Evolutionary conservation across 2,113 vertebrate species (phyloP).

Genomic region (Holacanthus passer): DNA sequence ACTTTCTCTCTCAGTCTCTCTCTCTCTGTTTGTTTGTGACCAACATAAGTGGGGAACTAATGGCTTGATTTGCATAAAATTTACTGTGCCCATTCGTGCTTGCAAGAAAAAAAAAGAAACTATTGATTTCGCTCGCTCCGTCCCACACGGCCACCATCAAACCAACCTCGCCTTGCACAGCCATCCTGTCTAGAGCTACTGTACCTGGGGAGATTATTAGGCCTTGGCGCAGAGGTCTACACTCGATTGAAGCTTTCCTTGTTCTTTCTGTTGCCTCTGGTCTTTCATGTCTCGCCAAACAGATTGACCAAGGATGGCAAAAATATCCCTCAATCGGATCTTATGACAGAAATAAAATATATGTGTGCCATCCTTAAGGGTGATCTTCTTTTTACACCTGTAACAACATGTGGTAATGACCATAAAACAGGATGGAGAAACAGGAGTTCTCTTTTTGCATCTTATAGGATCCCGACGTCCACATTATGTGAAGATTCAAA

Average conservation of each 20-base stretch:
- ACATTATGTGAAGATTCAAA: constrained; percentile 7
- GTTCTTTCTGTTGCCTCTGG: constrained; percentile 29
- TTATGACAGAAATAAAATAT: constrained; percentile 27
- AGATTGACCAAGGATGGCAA: constrained; percentile 56
- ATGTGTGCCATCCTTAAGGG: constrained; percentile 19
- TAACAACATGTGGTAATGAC: constrained; percentile 26
- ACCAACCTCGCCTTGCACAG: constrained; percentile 23
- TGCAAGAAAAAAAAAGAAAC: neutral
- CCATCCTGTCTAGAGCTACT: constrained; percentile 18
- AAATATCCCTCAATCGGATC: constrained; percentile 42
- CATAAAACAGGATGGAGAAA: too few species aligned
- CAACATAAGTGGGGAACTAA: neutral
- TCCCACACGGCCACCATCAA: neutral
- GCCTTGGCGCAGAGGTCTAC: constrained; percentile 40
- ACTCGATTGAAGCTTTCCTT: constrained; percentile 33
- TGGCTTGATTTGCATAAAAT: constrained; percentile 30
- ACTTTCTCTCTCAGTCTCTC: neutral
- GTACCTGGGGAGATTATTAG: constrained; percentile 67
- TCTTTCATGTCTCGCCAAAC: constrained; percentile 62
- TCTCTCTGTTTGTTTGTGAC: neutral
- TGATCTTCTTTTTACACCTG: constrained; percentile 9
- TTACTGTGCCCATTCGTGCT: neutral
- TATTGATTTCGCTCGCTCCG: neutral
- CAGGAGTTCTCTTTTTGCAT: too few species aligned
- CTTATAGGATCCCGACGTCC: neutral